Base-by-base conservation (phyloP, 2,797 vertebrate species). In the Graptemys geographica region DNA sequence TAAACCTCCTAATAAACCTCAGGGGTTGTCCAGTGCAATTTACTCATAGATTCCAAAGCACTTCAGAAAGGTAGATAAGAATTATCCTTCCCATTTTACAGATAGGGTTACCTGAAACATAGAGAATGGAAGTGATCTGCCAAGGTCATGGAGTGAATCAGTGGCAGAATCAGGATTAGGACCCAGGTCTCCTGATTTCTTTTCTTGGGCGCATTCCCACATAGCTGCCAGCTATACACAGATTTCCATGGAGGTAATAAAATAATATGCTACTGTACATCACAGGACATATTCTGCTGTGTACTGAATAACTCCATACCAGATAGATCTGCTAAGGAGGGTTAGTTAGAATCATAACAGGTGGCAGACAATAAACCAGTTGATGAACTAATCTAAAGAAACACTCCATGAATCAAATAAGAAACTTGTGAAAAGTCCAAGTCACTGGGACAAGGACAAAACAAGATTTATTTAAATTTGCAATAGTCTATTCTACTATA, bases 11-110 rank as follows among this genome's bases (percentile, higher is more conserved):
- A 69, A 47, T 78, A 28, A 53, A 53, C 8, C 53, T 86, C 47
- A 0, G 28, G 16, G 1, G 13, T 33, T 25, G 9, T 8, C 37
- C 13, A 74, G 11, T 11, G 69, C 23, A 2, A 2, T 86, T 76
- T 47, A 18, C n/a, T 62, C 1, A 0, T 76, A 11, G 1, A 69
- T 82, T 62, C 16, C 28, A 25, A 47, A 9, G 65, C 49, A 9
- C n/a, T 82, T 86, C 19, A 33, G n/a, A 74, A 27, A 74, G 41
- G 23, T 12, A 74, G 11, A 41, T 74, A 25, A 44, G 21, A 6
- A 25, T 74, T 44, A 25, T 25, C 72, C 41, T 74, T 21, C 19
- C 37, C 23, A 4, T 33, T 55, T 51, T 37, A 49, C 69, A 27
- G 79, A 65, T 69, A 55, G 55, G 37, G 28, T 47, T 62, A 31